phyloP scores from a whole-genome alignment of 2,113 vertebrate genomes.

The Trachemys scripta region DNA sequence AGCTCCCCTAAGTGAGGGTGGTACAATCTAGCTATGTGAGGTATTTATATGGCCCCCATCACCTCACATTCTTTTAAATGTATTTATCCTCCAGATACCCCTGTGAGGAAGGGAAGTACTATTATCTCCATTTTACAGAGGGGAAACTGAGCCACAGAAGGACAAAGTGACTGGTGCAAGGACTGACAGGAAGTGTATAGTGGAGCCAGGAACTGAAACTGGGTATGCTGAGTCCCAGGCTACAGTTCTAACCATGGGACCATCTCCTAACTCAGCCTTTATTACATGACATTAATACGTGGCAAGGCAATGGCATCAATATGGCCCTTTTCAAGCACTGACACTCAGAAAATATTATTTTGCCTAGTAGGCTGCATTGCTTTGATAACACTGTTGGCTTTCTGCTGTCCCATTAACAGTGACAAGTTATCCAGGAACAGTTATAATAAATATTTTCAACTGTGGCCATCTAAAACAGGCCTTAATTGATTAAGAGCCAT shows the following conservation, averaged over 20 bases:
- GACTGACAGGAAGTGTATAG: not conserved
- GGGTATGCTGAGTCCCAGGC: not conserved
- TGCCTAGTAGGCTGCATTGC: constrained; percentile 51
- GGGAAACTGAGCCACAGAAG: not conserved
- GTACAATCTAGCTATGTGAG: not conserved
- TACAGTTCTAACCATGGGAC: not conserved
- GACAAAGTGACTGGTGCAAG: not conserved
- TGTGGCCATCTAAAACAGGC: not conserved
- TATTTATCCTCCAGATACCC: not conserved
- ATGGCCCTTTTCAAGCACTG: constrained; percentile 6
- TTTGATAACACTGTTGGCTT: constrained; percentile 48
- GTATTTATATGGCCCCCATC: not conserved
- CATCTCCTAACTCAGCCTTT: not conserved
- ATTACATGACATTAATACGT: constrained; percentile 11
- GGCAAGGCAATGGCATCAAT: constrained; percentile 31
- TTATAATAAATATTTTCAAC: not conserved
- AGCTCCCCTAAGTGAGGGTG: not conserved
- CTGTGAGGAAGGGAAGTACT: not conserved
- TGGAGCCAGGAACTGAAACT: no score
- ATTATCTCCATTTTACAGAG: not conserved
- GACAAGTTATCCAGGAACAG: constrained; percentile 41
- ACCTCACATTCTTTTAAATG: not conserved
- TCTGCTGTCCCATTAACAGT: constrained; percentile 41
- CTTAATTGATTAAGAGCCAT: not conserved
- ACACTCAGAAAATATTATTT: constrained; percentile 44